A percentile compares a stretch with the other conserved stretches of the same genome.
These are phyloP conservation scores for Periophthalmus magnuspinnatus DNA, from an alignment of 2,797 vertebrate species.

Conservation along the genomic window DNA sequence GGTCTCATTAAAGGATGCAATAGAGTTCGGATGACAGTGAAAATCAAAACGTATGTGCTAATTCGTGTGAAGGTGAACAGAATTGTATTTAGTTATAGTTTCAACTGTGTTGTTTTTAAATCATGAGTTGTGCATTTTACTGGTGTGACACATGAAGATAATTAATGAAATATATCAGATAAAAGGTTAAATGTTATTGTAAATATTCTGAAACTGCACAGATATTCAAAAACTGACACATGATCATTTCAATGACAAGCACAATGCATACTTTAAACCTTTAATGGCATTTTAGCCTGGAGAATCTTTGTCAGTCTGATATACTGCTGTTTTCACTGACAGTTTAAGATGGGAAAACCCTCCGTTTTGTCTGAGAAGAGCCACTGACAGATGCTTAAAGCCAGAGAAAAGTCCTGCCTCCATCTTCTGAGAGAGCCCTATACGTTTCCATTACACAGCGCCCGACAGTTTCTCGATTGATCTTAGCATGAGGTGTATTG, in stretches of 20 bases:
- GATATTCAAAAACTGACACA: background rate
- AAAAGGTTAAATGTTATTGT: background rate
- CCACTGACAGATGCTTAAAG: slow-evolving; percentile 22
- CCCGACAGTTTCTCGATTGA: slow-evolving; percentile 59
- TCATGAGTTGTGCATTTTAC: background rate
- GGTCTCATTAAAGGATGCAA: slow-evolving; percentile 12
- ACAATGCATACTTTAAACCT: background rate
- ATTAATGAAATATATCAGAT: background rate
- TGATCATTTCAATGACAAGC: background rate
- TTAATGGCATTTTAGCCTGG: slow-evolving; percentile 9
- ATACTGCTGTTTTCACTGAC: background rate
- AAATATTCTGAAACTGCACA: too few species aligned
- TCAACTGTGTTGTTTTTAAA: background rate
- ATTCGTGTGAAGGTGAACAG: background rate
- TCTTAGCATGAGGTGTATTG: slow-evolving; percentile 41
- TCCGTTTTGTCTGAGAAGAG: slow-evolving; percentile 16
- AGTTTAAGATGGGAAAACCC: slow-evolving; percentile 36
- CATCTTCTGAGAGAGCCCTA: slow-evolving; percentile 25
- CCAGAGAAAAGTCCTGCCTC: slow-evolving; percentile 33
- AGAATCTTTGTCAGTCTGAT: slow-evolving; percentile 39
- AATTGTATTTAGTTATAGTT: background rate
- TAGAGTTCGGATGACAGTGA: background rate
- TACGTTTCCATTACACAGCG: slow-evolving; percentile 57
- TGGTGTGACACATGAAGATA: background rate
- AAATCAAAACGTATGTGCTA: slow-evolving; percentile 20